Base-by-base conservation (phyloP, 2,888 invertebrate genomes). In the Merodon equestris region DNA sequence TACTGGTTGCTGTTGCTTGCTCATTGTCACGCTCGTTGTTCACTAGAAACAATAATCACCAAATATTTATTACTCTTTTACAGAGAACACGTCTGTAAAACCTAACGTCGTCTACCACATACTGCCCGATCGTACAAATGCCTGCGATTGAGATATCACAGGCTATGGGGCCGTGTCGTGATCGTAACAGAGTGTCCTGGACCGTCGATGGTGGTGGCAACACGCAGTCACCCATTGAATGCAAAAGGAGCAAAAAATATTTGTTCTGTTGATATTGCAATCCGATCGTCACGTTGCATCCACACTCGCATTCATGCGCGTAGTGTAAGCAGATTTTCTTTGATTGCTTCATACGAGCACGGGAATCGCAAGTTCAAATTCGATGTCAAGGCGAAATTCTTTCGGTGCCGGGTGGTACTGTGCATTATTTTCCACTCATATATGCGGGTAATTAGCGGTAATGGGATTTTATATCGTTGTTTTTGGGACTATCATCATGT, bases 381-480 rank as follows among this genome's bases (percentile, higher is more conserved):
- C 58, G 77, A 63, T 73, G 77, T 77, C 73, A 77, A 77, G 73
- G 77, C 57, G 45, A 76, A 66, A 72, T 71, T 47, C 38, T 66
- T 71, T 60, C 56, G 5, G 40, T 34, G 17, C 47, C 19, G 34
- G 42, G 13, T n/a, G 13, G 14, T n/a, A 44, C n/a, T n/a, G 47
- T 40, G n/a, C 40, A 42, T 50, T 38, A 13, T 45, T 38, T 44
- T 50, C 51, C 58, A 34, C 48, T 60, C 47, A 14, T 54, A 64
- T 36, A 14, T 9, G 34, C 5, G 12, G 40, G 64, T 61, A 54
- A 74, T 74, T 67, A 67, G 40, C 34, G n/a, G 44, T 58, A 56
- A 76, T 71, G 71, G 56, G 17, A 48, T 34, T 66, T 67, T 72
- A n/a, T 66, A 76, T 66, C 58, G 48, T 54, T 40, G 0, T 47